phyloP scores from a whole-genome alignment of 2,113 vertebrate genomes.

The Cebus imitator region DNA sequence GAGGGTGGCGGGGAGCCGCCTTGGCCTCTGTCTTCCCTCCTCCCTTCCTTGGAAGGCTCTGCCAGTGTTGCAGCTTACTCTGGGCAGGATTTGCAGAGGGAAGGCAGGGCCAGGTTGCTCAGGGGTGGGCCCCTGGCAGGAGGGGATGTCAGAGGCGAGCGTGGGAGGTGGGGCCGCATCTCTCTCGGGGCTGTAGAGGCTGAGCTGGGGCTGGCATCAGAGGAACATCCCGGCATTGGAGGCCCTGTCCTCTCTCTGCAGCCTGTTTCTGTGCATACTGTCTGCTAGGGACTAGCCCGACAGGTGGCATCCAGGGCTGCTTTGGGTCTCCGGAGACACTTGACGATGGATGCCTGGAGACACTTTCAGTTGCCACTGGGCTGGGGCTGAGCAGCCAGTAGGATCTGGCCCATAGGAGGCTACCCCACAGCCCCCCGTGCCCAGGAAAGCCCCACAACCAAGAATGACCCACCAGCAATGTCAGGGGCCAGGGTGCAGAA shows the following conservation, averaged over 20 bases:
- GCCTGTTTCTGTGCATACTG: rapidly evolving
- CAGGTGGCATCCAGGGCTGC: rapidly evolving
- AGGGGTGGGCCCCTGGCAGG: background rate
- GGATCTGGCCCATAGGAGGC: rapidly evolving
- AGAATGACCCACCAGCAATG: background rate
- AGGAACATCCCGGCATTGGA: too few relatives aligned
- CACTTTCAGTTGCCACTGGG: background rate
- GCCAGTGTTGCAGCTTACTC: slow-evolving; percentile 80
- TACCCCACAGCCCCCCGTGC: rapidly evolving
- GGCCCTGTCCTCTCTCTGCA: background rate
- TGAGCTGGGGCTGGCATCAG: background rate
- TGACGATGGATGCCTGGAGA: background rate
- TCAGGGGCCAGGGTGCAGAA: background rate
- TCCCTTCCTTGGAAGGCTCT: slow-evolving; percentile 68
- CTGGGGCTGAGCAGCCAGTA: too few relatives aligned
- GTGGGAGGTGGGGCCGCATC: background rate
- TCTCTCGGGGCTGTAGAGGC: background rate
- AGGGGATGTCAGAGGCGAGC: slow-evolving; percentile 55
- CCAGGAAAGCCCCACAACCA: background rate
- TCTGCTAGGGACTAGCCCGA: background rate
- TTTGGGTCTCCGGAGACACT: background rate
- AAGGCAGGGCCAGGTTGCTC: slow-evolving; percentile 62
- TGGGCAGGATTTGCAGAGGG: slow-evolving; percentile 69
- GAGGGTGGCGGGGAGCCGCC: slow-evolving; percentile 35
- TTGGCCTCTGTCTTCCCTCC: slow-evolving; percentile 76